phyloP scores from a whole-genome alignment of 2,797 vertebrate species.

The Euthynnus affinis region DNA sequence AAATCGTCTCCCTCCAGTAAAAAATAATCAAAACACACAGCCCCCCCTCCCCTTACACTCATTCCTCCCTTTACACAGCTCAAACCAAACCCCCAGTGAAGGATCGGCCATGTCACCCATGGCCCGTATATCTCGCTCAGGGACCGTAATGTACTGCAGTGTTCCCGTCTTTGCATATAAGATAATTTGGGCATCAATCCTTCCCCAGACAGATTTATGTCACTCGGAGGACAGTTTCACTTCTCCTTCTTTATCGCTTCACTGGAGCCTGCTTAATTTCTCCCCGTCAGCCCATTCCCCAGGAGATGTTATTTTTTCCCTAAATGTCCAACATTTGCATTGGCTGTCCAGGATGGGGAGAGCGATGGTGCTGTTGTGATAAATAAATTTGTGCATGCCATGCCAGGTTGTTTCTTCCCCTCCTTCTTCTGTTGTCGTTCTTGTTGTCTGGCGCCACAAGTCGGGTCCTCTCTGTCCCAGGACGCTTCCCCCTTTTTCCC shows the following conservation, averaged over 20 bases:
- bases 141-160: constrained; percentile 94
- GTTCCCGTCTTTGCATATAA: constrained; percentile 99
- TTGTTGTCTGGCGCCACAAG: constrained; percentile 83
- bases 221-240: constrained; percentile 99
- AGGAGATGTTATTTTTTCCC: constrained; percentile 96
- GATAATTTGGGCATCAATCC: constrained; percentile 99
- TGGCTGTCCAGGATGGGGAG: constrained; percentile 88
- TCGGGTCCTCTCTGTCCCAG: constrained; percentile 82
- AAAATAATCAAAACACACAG: constrained; percentile 97
- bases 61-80: constrained; percentile 83
- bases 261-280: constrained; percentile 99
- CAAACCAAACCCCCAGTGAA: constrained; percentile 95
- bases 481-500: constrained; percentile 76
- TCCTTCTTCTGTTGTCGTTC: constrained; percentile 76
- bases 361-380: constrained; percentile 87
- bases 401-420: constrained; percentile 79
- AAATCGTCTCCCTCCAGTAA: constrained; percentile 87
- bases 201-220: constrained; percentile 98
- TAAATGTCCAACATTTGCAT: constrained; percentile 98
- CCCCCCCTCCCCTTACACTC: constrained; percentile 26
- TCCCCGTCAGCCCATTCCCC: constrained; percentile 96
- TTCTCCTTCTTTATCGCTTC: constrained; percentile 99
- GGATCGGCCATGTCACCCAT: constrained; percentile 94
- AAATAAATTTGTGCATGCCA: constrained; percentile 89
- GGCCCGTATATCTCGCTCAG: constrained; percentile 95